Evolutionary conservation across 2,888 invertebrate genomes (phyloP).

Genomic region (Drosophila mercatorum): DNA sequence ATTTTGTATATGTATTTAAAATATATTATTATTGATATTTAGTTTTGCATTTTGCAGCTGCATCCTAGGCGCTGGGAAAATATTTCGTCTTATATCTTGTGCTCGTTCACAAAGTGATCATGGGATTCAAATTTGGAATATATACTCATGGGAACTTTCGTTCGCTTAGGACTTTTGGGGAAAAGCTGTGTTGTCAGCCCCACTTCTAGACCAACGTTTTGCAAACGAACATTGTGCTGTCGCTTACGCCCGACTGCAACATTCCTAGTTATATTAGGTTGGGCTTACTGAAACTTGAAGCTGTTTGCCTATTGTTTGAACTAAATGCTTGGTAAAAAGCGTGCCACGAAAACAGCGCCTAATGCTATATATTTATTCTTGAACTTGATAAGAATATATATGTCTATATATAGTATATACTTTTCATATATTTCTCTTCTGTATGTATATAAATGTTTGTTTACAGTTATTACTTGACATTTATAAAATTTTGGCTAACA

Average conservation of each 20-base stretch:
- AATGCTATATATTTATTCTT: constrained; percentile 41
- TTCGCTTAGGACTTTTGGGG: background rate
- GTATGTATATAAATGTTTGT: constrained; percentile 63
- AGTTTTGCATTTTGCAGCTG: constrained; percentile 18
- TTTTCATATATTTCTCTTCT: constrained; percentile 34
- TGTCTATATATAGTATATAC: constrained; percentile 13
- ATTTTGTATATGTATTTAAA: constrained; percentile 25
- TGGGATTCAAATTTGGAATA: background rate
- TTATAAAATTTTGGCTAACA: constrained; percentile 81
- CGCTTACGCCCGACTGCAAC: background rate
- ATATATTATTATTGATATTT: constrained; percentile 65
- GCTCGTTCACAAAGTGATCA: background rate
- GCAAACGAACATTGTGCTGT: background rate
- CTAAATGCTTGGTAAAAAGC: constrained; percentile 47
- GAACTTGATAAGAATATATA: constrained; percentile 51
- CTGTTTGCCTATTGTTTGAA: constrained; percentile 29
- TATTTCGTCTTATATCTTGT: background rate
- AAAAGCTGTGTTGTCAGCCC: background rate
- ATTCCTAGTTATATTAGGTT: background rate
- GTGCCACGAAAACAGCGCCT: constrained; percentile 55
- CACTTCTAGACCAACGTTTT: background rate
- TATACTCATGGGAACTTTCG: background rate
- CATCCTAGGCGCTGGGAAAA: constrained; percentile 62
- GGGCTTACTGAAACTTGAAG: constrained; percentile 57
- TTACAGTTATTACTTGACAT: constrained; percentile 71